Percentiles rank a stretch among this genome's conserved stretches.
These are phyloP conservation scores for Scaptomyza polygonia DNA, from an alignment of 2,888 invertebrate species.

Conservation along the genomic window DNA sequence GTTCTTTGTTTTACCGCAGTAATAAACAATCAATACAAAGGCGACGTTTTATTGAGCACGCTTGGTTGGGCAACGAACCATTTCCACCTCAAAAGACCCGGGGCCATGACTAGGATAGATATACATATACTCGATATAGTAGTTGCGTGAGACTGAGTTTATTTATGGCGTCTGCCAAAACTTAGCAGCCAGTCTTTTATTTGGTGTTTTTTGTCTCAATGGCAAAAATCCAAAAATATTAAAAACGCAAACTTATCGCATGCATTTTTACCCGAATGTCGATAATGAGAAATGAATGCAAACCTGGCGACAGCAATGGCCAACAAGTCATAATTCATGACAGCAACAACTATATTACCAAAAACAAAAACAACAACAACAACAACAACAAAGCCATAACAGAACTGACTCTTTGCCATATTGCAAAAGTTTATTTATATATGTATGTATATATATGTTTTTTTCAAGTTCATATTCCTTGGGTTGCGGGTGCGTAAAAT, in stretches of 20 bases:
- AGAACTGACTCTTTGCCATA: conserved; percentile 52
- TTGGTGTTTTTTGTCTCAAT: conserved; percentile 40
- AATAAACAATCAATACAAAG: conserved; percentile 78
- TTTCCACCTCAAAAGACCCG: conserved; percentile 12
- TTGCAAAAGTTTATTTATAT: conserved; percentile 64
- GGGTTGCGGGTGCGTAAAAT: conserved; percentile 75
- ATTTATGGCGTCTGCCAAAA: conserved; percentile 76
- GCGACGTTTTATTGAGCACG: conserved; percentile 74
- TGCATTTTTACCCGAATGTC: conserved; percentile 72
- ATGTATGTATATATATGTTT: too few relatives aligned
- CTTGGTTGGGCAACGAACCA: conserved; percentile 62
- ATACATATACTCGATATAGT: conserved; percentile 45
- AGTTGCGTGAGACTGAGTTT: conserved; percentile 56
- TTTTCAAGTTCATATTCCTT: conserved; percentile 66
- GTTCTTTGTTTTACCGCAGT: conserved; percentile 64
- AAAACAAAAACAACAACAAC: background rate
- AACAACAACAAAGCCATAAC: conserved; percentile 29
- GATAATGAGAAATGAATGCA: conserved; percentile 77
- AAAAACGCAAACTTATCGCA: conserved; percentile 47
- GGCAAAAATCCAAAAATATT: conserved; percentile 61
- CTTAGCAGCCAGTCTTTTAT: conserved; percentile 61
- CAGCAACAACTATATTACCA: conserved; percentile 7
- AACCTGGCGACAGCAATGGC: conserved; percentile 41
- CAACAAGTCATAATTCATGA: conserved; percentile 30
- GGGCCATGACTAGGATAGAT: conserved; percentile 41